Base-by-base conservation (phyloP, 2,888 invertebrate genomes). In the Dendrolimus pini region DNA sequence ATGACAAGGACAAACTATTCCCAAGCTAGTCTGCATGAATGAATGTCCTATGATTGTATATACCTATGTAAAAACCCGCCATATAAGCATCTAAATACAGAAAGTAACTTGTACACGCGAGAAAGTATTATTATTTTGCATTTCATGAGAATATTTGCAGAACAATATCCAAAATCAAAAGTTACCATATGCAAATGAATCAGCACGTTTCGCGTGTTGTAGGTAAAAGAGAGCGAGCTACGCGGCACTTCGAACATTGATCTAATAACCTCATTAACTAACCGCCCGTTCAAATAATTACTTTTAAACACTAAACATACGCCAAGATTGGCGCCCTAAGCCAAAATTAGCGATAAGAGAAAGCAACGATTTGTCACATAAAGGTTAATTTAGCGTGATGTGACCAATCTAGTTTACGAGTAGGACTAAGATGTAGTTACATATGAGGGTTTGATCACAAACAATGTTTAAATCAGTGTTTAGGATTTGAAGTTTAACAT, bases 141-240 rank as follows among this genome's bases (percentile, higher is more conserved):
- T 56, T 10, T 52, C 63, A 55, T 61, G 13, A 54, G 53, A 62
- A 56, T 61, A 62, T 65, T 60, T 67, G 60, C 9, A 41, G 64
- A 63, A 65, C 58, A 62, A 62, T 62, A 58, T 62, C 65, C 60
- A 62, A 66, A 62, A 62, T 65, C 64, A 63, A 61, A 63, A 68
- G 71, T 78, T 76, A 80, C 83, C 78, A 75, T 85, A 87, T 87
- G 86, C 77, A 85, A 89, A 90, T 90, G 89, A 90, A 83, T 90
- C 89, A 86, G 90, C 90, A 89, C 83, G 86, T 89, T 89, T 87
- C 74, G 78, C 74, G 75, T 78, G 78, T 82, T 75, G 75, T 66
- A 68, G 66, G 74, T 78, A 79, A 83, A 82, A 77, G 82, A 82
- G 82, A 85, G 69, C 81, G 71, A 73, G 79, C 89, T 82, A 90